Base-by-base conservation (phyloP, 2,797 vertebrate genomes). In the Neoniphon sammara region DNA sequence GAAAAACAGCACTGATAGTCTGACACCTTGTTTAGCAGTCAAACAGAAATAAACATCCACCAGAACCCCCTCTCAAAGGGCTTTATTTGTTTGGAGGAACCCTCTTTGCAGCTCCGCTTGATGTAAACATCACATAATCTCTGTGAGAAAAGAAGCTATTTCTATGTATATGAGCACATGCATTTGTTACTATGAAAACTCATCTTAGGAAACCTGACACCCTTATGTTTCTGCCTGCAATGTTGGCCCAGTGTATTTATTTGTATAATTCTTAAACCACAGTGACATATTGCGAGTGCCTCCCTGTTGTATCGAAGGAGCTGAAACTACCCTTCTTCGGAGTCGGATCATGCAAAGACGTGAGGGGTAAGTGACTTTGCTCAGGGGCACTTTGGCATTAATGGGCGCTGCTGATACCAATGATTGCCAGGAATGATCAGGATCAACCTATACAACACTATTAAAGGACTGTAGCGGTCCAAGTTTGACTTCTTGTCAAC, bases 31-130 rank as follows among this genome's bases (percentile, higher is more conserved):
- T 73, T 71, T 53, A 74, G 57, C 75, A 76, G 69, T 80, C 63
- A 77, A 79, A 86, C 31, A 50, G 66, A 80, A 49, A 83, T 74
- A 83, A 58, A 81, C 64, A 73, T 49, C 83, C 52, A 70, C 76
- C 59, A 31, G 53, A 73, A 60, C 0, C 7, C 64, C 31, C 4
- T 27, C 27, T 60, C 56, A 59, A 21, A 73, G 42, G 55, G n/a
- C 59, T 78, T 70, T 27, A 70, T 75, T 75, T 72, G 20, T 12
- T 18, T 61, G 20, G 62, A 72, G 66, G 82, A 80, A 46, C 0
- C 47, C 31, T 50, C 7, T 56, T 69, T 44, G 84, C 23, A 64
- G 58, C 27, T 70, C 36, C 44, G 74, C 67, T 73, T 55, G 15
- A 70, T 71, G n/a, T 56, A 63, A 72, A 57, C 30, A 50, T 54